Percentiles rank a stretch among this genome's conserved stretches.
These are phyloP conservation scores for Tachina grossa DNA, from an alignment of 2,888 invertebrate genomes.

Conservation along the genomic window DNA sequence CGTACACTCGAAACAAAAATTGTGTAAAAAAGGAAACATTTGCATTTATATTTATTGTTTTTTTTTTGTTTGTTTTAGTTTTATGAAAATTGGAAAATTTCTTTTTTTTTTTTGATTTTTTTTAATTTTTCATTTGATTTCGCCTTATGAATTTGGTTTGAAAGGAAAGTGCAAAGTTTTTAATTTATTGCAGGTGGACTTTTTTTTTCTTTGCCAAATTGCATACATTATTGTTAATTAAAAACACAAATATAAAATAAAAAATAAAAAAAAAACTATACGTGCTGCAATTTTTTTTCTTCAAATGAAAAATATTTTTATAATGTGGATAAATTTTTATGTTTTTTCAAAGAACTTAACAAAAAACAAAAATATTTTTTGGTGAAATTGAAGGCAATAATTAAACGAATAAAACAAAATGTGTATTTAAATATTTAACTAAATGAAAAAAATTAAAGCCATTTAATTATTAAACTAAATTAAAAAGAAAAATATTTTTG, in stretches of 20 bases:
- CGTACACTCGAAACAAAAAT: conserved; percentile 67
- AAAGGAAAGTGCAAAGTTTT: conserved; percentile 63
- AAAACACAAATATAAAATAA: conserved; percentile 20
- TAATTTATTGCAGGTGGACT: conserved; percentile 67
- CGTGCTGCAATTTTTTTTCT: conserved; percentile 70
- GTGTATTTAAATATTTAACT: conserved; percentile 75
- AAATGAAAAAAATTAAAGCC: conserved; percentile 64
- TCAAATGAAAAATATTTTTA: conserved; percentile 56
- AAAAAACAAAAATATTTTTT: conserved; percentile 70
- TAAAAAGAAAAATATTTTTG: conserved; percentile 71
- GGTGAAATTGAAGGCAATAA: conserved; percentile 73
- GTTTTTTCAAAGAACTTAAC: conserved; percentile 71
- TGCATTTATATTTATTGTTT: conserved; percentile 3
- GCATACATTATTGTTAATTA: conserved; percentile 11
- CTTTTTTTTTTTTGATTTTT: conserved; percentile 23
- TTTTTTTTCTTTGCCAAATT: conserved; percentile 40
- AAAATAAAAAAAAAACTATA: conserved; percentile 60
- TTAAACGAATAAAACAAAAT: conserved; percentile 55
- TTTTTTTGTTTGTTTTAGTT: conserved; percentile 43
- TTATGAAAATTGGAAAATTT: conserved; percentile 47
- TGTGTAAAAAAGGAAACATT: conserved; percentile 60
- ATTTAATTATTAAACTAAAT: conserved; percentile 71
- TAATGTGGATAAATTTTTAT: conserved; percentile 70
- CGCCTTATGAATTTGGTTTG: conserved; percentile 31
- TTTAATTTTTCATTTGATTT: conserved; percentile 40